These are phyloP conservation scores for Papio anubis DNA, from an alignment of 2,113 vertebrate genomes.

Conservation along the genomic window DNA sequence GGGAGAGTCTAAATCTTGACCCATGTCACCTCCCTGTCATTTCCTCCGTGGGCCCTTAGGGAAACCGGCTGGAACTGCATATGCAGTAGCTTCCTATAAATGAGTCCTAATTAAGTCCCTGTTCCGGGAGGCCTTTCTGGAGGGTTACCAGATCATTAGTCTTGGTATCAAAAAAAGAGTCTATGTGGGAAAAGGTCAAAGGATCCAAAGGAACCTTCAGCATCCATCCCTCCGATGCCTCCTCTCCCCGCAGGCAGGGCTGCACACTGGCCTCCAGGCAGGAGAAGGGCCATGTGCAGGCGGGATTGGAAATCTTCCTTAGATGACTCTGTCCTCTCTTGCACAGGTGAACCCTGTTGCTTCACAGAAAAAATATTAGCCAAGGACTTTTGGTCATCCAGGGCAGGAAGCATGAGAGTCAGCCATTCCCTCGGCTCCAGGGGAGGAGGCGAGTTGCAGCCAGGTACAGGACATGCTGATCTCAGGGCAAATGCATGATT, in stretches of 20 bases:
- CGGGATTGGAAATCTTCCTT: background rate
- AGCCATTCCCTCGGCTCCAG: rapidly evolving
- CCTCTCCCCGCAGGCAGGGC: background rate
- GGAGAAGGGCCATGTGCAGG: background rate
- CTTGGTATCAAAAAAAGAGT: conserved; percentile 42
- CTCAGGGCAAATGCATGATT: background rate
- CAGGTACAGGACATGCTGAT: background rate
- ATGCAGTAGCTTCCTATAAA: conserved; percentile 43
- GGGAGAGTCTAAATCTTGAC: conserved; percentile 38
- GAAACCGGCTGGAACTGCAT: background rate
- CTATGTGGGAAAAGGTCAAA: conserved; percentile 14
- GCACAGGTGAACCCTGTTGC: no score
- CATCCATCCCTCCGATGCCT: background rate
- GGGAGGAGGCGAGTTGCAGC: background rate
- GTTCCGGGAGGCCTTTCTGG: background rate
- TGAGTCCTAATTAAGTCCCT: conserved; percentile 55
- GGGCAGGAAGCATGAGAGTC: background rate
- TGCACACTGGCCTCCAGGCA: no score
- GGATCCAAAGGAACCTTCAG: background rate
- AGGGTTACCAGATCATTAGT: conserved; percentile 56
- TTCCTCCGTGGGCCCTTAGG: conserved; percentile 5
- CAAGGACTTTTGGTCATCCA: background rate
- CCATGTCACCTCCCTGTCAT: background rate
- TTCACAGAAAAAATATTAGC: background rate
- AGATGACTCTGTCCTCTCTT: background rate